Evolutionary conservation across 2,888 invertebrate genomes (phyloP), one percentile per base, ranked within the genome.

Genomic region (Mesorhabditis sp.): DNA sequence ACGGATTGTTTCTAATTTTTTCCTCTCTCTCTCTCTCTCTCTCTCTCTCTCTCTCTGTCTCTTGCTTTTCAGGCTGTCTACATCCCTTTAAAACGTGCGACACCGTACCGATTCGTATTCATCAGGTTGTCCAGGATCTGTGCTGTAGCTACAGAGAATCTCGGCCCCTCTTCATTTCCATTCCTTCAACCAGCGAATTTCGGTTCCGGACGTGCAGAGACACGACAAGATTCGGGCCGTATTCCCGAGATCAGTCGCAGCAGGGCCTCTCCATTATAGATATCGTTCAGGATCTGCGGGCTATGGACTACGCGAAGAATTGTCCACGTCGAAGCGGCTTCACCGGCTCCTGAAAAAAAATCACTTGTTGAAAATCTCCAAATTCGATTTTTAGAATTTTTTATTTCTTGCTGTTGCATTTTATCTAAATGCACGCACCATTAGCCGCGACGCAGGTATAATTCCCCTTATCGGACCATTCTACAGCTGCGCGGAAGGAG

Each of bases 371-470:
- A 28, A 28, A 28, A 28, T 28, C 28, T 28, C 28, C 1, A 28
- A n/a, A 50, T 50, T 50, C 58, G 58, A 50, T 50, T 50, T 28
- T 28, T 28, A 28, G 28, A 28, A 28, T 28, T 28, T n/a, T 50
- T 50, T 50, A 10, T 67, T 66, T 10, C 67, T 66, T 44, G 28
- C 28, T 28, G 28, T 28, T 28, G 28, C 28, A 28, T 1, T 28
- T 28, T 28, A 1, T 28, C 2, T 28, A 28, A 28, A 28, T 1
- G 28, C 93, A 93, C 4, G 73, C 75, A 13, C 90, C 90, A 87
- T 94, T 95, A 86, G 90, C 91, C 15, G 94, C 95, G 83, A 92
- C 91, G 86, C 95, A 95, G 0, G 94, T 92, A 88, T 94, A 95
- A 88, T 94, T 94, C 43, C 94, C 95, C 82, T 94, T 92, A 87